Conservation (phyloP, 1,140 invertebrate species). For the Drosophila asahinai region DNA sequence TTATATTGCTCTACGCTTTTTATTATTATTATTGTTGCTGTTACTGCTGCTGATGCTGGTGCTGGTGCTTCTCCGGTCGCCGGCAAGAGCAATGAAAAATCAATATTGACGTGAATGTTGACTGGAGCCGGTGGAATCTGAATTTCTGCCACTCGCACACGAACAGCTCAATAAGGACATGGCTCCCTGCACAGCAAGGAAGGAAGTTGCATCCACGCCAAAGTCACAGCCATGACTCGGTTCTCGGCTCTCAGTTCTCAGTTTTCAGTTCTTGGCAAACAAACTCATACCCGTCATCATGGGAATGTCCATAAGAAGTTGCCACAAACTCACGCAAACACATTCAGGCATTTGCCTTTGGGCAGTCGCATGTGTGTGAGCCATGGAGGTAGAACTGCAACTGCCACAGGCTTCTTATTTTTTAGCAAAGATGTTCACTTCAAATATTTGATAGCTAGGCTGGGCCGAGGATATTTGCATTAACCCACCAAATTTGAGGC, state of each 20-base stretch:
- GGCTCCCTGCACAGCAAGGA: conserved; percentile 17
- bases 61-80: conserved; percentile 34
- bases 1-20: conserved; percentile 82
- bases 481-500: too few relatives aligned
- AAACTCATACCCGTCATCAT: conserved; percentile 48
- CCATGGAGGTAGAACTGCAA: conserved; percentile 37
- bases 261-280: conserved; percentile 24
- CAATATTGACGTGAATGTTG: conserved; percentile 79
- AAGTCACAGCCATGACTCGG: conserved; percentile 37
- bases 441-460: conserved; percentile 7
- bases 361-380: conserved; percentile 8
- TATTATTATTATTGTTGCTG: conserved; percentile 74
- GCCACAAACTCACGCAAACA: conserved; percentile 15
- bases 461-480: neutral
- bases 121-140: conserved; percentile 56
- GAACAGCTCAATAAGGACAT: conserved; percentile 54
- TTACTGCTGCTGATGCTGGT: conserved; percentile 30
- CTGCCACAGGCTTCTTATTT: conserved; percentile 30
- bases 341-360: conserved; percentile 15
- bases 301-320: conserved; percentile 54
- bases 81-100: conserved; percentile 71
- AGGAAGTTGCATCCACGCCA: conserved; percentile 39
- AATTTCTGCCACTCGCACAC: conserved; percentile 44
- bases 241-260: conserved; percentile 4
- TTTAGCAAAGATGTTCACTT: conserved; percentile 12